These are phyloP conservation scores for Probaryconus sp. DNA, from an alignment of 1,140 invertebrate genomes.

Conservation along the genomic window DNA sequence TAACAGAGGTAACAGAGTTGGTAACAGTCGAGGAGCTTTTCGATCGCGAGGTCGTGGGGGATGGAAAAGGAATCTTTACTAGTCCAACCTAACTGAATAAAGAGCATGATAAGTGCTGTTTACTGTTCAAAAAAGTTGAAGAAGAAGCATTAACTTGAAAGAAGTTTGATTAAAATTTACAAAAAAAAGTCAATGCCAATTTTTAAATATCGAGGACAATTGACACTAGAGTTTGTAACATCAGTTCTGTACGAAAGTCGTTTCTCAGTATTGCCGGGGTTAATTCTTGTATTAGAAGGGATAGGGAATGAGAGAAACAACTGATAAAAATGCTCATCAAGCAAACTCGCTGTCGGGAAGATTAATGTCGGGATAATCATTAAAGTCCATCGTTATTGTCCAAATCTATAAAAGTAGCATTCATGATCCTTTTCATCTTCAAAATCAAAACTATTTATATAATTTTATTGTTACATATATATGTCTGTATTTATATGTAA, in stretches of 20 bases:
- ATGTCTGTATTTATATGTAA: conserved; percentile 11
- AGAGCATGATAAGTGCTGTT: too few relatives aligned
- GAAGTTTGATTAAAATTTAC: too few relatives aligned
- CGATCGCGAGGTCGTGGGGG: conserved; percentile 72
- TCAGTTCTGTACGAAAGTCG: too few relatives aligned
- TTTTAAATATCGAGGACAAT: too few relatives aligned
- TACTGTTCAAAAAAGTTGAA: conserved; percentile 20
- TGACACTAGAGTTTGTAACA: too few relatives aligned
- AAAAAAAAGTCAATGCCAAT: too few relatives aligned
- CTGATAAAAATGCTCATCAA: too few relatives aligned
- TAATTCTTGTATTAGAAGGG: too few relatives aligned
- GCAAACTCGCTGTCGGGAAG: too few relatives aligned
- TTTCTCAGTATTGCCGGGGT: too few relatives aligned
- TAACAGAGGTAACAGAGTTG: conserved; percentile 71
- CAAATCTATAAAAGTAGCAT: conserved; percentile 1
- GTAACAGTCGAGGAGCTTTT: conserved; percentile 72
- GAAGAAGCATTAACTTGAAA: too few relatives aligned
- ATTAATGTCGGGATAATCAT: background rate
- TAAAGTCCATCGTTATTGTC: conserved; percentile 1
- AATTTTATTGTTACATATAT: conserved; percentile 7
- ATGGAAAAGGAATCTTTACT: conserved; percentile 76
- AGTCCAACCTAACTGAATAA: conserved; percentile 34
- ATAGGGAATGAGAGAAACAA: too few relatives aligned
- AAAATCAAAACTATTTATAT: conserved; percentile 26
- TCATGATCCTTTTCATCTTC: conserved; percentile 7